Evolutionary conservation across 1,140 invertebrate genomes (phyloP).

Genomic region (Drosophila tani): DNA sequence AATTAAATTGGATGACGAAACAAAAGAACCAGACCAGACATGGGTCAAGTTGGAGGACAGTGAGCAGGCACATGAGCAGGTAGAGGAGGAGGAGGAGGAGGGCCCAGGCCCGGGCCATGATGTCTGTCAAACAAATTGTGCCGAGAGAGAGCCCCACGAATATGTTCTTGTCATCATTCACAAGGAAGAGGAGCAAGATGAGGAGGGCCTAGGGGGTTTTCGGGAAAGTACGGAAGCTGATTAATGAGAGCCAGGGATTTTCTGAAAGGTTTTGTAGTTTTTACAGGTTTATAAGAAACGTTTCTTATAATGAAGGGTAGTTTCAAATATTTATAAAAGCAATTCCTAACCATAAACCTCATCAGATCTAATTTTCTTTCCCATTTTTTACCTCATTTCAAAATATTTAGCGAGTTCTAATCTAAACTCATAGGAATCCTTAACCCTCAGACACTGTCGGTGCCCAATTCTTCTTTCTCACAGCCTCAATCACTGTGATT

Average conservation of each 20-base stretch:
- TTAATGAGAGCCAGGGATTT: not conserved
- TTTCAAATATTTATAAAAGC: too few relatives aligned
- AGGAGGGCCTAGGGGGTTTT: not conserved
- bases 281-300: too few relatives aligned
- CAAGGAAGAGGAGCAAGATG: not conserved
- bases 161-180: slow-evolving; percentile 11
- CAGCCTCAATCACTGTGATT: slow-evolving; percentile 48
- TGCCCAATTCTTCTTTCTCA: slow-evolving; percentile 13
- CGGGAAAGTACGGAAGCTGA: slow-evolving; percentile 12
- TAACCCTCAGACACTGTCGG: not conserved
- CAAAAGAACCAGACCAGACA: slow-evolving; percentile 56
- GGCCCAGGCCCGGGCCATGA: slow-evolving; percentile 18
- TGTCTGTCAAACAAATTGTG: slow-evolving; percentile 30
- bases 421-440: slow-evolving; percentile 7
- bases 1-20: slow-evolving; percentile 75
- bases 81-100: slow-evolving; percentile 4
- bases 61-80: slow-evolving; percentile 3
- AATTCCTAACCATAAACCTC: not conserved
- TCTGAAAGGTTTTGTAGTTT: not conserved
- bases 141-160: slow-evolving; percentile 3
- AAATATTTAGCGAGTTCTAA: too few relatives aligned
- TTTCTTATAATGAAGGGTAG: too few relatives aligned
- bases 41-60: slow-evolving; percentile 77
- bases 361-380: too few relatives aligned
- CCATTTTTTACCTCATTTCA: too few relatives aligned